phyloP scores from a whole-genome alignment of 2,113 vertebrate genomes.

The Climacteris rufus region DNA sequence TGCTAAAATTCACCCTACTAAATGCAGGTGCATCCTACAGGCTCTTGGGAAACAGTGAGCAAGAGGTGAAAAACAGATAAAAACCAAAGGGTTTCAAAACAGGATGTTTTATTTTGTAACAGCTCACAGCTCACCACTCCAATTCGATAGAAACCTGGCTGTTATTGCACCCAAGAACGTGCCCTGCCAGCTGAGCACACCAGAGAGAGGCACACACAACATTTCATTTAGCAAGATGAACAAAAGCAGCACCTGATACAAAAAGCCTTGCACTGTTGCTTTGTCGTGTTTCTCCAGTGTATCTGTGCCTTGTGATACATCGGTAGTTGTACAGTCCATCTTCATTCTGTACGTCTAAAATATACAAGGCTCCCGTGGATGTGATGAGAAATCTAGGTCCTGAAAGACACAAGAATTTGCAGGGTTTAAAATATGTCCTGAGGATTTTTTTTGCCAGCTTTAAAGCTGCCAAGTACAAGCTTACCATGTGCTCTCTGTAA shows the following conservation, averaged over 20 bases:
- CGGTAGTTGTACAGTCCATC: conserved; percentile 98
- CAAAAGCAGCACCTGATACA: conserved; percentile 83
- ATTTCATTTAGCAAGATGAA: not conserved
- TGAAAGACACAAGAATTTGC: conserved; percentile 67
- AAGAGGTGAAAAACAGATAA: not conserved
- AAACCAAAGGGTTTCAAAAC: not conserved
- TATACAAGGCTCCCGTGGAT: conserved; percentile 99
- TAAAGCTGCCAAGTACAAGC: not conserved
- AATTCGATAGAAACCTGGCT: not conserved
- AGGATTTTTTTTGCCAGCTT: not conserved
- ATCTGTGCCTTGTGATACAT: conserved; percentile 94
- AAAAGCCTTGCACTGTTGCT: conserved; percentile 98
- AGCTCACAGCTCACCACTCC: not conserved
- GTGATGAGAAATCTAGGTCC: conserved; percentile 99
- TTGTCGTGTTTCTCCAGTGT: conserved; percentile 95
- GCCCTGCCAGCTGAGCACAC: not conserved
- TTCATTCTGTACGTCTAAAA: conserved; percentile 97
- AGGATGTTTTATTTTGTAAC: not conserved
- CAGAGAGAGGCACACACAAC: not conserved
- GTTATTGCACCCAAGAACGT: not conserved
- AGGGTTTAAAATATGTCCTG: not conserved
- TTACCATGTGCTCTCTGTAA: not conserved
- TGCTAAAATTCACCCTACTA: not conserved
- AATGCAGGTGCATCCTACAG: not conserved
- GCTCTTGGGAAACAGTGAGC: not conserved